These are phyloP conservation scores for Gallinago undulata DNA, from an alignment of 2,113 vertebrate genomes.

Conservation along the genomic window DNA sequence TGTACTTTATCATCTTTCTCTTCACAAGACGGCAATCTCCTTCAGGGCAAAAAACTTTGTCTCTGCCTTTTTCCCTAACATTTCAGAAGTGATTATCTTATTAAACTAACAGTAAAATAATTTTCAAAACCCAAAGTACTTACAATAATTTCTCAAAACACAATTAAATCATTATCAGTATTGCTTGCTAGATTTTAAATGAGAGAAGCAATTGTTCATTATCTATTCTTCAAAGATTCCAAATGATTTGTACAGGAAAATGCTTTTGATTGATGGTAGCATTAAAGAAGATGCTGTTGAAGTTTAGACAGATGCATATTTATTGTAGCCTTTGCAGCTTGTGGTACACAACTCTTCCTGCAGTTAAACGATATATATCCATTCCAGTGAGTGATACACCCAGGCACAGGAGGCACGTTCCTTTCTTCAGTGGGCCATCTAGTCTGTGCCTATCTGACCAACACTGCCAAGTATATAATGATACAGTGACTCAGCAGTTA, in stretches of 20 bases:
- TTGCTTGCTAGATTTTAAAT: not conserved
- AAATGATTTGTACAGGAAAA: not conserved
- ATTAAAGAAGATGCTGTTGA: not conserved
- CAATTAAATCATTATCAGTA: not conserved
- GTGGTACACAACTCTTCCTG: not conserved
- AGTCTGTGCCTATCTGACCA: not conserved
- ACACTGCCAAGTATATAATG: not conserved
- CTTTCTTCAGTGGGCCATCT: not conserved
- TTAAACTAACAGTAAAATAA: not conserved
- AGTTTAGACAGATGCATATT: not conserved
- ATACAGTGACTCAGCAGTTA: not conserved
- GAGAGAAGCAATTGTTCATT: not conserved
- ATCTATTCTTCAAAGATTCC: not conserved
- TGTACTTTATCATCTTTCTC: not conserved
- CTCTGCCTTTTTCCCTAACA: not conserved
- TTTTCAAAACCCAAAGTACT: not conserved
- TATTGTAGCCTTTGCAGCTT: not conserved
- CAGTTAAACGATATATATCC: not conserved
- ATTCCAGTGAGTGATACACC: not conserved
- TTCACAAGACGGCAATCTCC: not conserved
- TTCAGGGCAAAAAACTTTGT: not conserved
- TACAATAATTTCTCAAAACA: not conserved
- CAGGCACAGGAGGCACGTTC: not conserved
- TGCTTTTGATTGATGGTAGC: not conserved
- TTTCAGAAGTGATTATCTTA: not conserved